A percentile compares a stretch with the other conserved stretches of the same genome.
These are phyloP conservation scores for Cenopis cana DNA, from an alignment of 2,888 invertebrate genomes.

Conservation along the genomic window DNA sequence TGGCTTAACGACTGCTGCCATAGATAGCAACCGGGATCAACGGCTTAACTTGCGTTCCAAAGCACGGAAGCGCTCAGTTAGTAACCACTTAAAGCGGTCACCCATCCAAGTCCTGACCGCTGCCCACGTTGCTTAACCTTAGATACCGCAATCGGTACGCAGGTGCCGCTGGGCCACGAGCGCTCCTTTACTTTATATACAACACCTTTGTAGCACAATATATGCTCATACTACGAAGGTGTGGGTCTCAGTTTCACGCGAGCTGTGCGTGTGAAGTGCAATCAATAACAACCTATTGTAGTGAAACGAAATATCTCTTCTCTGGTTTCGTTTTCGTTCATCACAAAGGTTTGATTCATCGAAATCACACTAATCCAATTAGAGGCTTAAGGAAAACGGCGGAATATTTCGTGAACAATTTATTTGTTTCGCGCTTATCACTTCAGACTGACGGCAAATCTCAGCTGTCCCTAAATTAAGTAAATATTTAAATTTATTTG, in stretches of 20 bases:
- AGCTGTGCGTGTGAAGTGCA: conserved; percentile 41
- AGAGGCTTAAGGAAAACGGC: conserved; percentile 45
- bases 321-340: conserved; percentile 57
- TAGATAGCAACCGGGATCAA: no score
- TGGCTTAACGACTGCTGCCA: no score
- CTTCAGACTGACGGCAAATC: conserved; percentile 40
- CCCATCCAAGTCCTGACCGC: no score
- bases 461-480: conserved; percentile 39
- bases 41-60: no score
- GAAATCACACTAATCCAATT: conserved; percentile 65
- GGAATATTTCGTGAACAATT: conserved; percentile 40
- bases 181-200: no score
- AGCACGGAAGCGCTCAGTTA: no score
- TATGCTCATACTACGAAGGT: conserved; percentile 33
- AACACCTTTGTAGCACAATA: conserved; percentile 39
- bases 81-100: no score
- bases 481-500: conserved; percentile 23
- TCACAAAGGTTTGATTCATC: conserved; percentile 63
- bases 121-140: no score
- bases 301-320: conserved; percentile 44
- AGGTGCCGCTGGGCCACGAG: no score
- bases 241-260: conserved; percentile 16
- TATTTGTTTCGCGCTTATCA: conserved; percentile 41
- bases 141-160: no score
- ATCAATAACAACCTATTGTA: conserved; percentile 41